These are phyloP conservation scores for Geodia barretti DNA, from an alignment of 37 sponge, comb jelly and placozoan species.

Conservation along the genomic window DNA sequence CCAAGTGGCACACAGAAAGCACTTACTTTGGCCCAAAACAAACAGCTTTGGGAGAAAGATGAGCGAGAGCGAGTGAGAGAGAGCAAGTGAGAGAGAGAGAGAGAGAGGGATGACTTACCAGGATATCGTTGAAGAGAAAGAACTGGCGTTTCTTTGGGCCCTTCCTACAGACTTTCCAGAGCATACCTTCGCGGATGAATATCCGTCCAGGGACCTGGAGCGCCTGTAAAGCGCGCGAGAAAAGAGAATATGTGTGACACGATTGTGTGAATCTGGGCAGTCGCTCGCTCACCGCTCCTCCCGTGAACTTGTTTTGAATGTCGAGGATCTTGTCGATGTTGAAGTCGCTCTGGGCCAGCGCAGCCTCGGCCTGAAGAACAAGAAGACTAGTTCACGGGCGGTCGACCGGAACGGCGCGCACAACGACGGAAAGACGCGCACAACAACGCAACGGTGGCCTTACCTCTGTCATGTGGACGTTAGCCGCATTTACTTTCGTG, in stretches of 20 bases:
- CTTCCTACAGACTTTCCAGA: constrained; percentile 81
- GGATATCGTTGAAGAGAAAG: constrained; percentile 82
- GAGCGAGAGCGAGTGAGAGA: too few species aligned
- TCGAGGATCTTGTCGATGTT: constrained; percentile 80
- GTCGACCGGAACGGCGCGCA: too few species aligned
- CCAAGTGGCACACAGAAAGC: too few species aligned
- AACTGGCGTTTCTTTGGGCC: constrained; percentile 83
- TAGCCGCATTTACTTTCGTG: constrained; percentile 11
- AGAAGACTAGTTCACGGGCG: too few species aligned
- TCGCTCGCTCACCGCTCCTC: constrained; percentile 66
- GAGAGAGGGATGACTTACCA: too few species aligned
- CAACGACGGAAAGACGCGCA: too few species aligned
- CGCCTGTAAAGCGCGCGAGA: constrained; percentile 26
- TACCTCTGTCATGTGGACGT: constrained; percentile 22
- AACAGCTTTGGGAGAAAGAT: background rate
- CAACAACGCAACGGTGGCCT: background rate
- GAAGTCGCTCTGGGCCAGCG: constrained; percentile 78
- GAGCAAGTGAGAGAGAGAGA: too few species aligned
- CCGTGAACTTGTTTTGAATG: constrained; percentile 74
- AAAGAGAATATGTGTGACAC: background rate
- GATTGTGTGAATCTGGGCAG: background rate
- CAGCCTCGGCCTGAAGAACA: constrained; percentile 48
- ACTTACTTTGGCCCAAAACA: background rate
- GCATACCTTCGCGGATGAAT: constrained; percentile 75
- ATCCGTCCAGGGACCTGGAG: constrained; percentile 72